Evolutionary conservation across 2,888 invertebrate genomes (phyloP), one percentile per base, ranked within the genome.

Genomic region (Campoletis raptor): DNA sequence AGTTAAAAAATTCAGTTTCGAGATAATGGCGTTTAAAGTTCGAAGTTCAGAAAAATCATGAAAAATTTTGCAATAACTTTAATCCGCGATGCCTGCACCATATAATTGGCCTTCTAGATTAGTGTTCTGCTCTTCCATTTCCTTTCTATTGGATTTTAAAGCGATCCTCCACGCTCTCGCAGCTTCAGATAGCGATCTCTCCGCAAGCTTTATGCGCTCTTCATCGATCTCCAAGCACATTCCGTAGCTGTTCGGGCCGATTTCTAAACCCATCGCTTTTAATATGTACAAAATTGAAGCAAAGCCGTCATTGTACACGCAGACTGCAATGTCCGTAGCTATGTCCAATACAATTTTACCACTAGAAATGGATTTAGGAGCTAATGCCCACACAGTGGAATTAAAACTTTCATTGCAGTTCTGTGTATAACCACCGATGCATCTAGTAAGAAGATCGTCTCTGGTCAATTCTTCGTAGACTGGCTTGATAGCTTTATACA

Each of bases 401-500:
- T 88, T 86, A 36, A 85, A 85, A 36, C 85, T 87, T 85, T 85
- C 85, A 72, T 89, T 86, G 52, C 66, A 57, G 70, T 89, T 80
- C 70, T 86, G 86, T 45, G 86, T 87, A 52, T 77, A 87, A 21
- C 85, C 85, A 18, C 87, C 83, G 37, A 85, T 66, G 69, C 88
- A 89, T n/a, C 88, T 64, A 45, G 84, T 61, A 48, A 87, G 69
- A 74, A 88, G 84, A 78, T 88, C 86, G 40, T 89, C 81, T 30
- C 42, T 73, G 66, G 48, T 85, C 61, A 89, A 81, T 30, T 89
- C 85, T 73, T 80, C 83, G 78, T 86, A 90, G 40, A 90, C 84
- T 12, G 88, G 88, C 70, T 73, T 80, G 37, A 90, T 89, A 67
- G 88, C 86, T 73, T 89, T 52, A 57, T 72, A 86, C 73, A 90